Conservation (phyloP, 2,888 invertebrate species). For the Arctia plantaginis region DNA sequence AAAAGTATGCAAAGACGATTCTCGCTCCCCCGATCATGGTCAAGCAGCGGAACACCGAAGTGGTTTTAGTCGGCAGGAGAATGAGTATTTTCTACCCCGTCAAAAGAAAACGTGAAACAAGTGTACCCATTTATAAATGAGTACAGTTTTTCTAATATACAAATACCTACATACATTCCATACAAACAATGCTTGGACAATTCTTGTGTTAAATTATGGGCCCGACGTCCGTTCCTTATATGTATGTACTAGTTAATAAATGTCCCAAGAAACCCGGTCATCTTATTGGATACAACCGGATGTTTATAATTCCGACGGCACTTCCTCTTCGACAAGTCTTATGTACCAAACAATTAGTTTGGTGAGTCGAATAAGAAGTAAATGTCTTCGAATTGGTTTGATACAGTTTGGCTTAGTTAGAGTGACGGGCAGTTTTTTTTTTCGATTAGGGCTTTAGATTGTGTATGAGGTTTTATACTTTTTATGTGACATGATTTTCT, state of each 20-base stretch:
- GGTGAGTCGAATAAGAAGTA: not conserved
- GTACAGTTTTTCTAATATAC: not conserved
- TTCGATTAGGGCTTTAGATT: not conserved
- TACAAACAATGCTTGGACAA: not conserved
- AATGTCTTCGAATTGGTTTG: not conserved
- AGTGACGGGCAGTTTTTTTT: not conserved
- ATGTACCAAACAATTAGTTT: not conserved
- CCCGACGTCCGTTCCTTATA: not conserved
- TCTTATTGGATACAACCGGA: not conserved
- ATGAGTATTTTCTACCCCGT: too few relatives aligned
- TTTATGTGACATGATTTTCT: not conserved
- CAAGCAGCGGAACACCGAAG: too few relatives aligned
- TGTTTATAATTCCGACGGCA: not conserved
- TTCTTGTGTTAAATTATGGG: not conserved
- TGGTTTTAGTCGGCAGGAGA: too few relatives aligned
- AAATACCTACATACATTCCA: not conserved
- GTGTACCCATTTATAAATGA: too few relatives aligned
- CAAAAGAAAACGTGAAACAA: too few relatives aligned
- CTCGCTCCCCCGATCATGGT: too few relatives aligned
- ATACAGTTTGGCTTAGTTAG: not conserved
- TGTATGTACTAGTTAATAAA: not conserved
- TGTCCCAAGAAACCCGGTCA: not conserved
- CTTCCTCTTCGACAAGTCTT: not conserved
- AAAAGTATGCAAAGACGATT: too few relatives aligned
- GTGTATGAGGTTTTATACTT: not conserved